A percentile compares a stretch with the other conserved stretches of the same genome.
phyloP scores from a whole-genome alignment of 2,888 invertebrate species.

The Catocala sponsa region DNA sequence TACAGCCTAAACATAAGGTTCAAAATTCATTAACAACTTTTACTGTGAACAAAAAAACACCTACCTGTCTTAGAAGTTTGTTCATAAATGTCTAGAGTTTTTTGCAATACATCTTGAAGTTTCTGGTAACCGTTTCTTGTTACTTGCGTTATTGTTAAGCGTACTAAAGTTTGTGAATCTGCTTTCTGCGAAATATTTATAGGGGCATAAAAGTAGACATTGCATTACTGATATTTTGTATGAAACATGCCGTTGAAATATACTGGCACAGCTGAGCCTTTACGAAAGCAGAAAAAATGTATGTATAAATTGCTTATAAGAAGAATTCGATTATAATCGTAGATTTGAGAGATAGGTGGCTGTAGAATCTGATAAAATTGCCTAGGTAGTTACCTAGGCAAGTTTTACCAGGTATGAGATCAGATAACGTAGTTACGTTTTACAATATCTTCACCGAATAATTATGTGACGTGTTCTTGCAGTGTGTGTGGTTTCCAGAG shows the following conservation, averaged over 20 bases:
- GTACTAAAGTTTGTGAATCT: constrained; percentile 15
- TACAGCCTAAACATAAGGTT: constrained; percentile 21
- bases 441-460: too few relatives aligned
- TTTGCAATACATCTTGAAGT: constrained; percentile 46
- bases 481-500: too few relatives aligned
- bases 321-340: too few relatives aligned
- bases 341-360: too few relatives aligned
- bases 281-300: too few relatives aligned
- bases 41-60: constrained; percentile 31
- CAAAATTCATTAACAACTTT: constrained; percentile 16
- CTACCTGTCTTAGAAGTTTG: constrained; percentile 51
- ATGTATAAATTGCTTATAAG: too few relatives aligned
- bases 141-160: constrained; percentile 26
- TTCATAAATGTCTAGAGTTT: constrained; percentile 47
- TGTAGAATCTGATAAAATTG: too few relatives aligned
- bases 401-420: too few relatives aligned
- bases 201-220: neutral
- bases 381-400: too few relatives aligned
- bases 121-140: constrained; percentile 28
- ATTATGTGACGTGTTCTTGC: too few relatives aligned
- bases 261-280: too few relatives aligned
- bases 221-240: neutral
- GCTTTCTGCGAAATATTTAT: constrained; percentile 30
- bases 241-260: neutral
- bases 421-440: too few relatives aligned